Percentiles rank a stretch among this genome's conserved stretches.
These are phyloP conservation scores for Amphipyra berbera DNA, from an alignment of 2,888 invertebrate genomes.

Conservation along the genomic window DNA sequence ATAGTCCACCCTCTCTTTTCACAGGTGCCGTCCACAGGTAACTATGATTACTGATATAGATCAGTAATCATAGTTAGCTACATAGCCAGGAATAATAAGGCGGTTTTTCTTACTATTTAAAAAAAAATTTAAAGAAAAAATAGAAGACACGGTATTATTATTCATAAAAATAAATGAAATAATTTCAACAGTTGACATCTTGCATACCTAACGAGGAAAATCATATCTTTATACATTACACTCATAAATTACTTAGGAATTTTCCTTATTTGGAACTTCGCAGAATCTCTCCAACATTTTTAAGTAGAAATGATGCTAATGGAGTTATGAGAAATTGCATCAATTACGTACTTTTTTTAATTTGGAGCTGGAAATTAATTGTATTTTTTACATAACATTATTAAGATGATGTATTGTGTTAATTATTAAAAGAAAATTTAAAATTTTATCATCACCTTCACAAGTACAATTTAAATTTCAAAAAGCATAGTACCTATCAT, in stretches of 20 bases:
- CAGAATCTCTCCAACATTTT: slow-evolving; percentile 11
- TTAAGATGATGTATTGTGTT: slow-evolving; percentile 2
- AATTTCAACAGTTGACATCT: slow-evolving; percentile 4
- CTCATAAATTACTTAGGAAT: slow-evolving; percentile 24
- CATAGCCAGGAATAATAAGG: too few species aligned
- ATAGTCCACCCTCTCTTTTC: too few species aligned
- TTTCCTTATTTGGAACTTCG: slow-evolving; percentile 39
- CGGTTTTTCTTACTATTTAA: too few species aligned
- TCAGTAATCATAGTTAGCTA: too few species aligned
- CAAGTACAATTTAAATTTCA: background rate
- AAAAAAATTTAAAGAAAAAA: too few species aligned
- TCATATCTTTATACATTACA: slow-evolving; percentile 18
- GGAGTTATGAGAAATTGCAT: slow-evolving; percentile 39
- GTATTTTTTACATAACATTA: slow-evolving; percentile 5
- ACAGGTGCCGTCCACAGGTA: too few species aligned
- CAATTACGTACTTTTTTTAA: slow-evolving; percentile 40
- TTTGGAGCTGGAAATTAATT: slow-evolving; percentile 24
- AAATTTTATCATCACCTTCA: background rate
- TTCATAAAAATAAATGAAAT: slow-evolving; percentile 1
- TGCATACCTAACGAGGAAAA: background rate
- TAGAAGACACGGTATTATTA: background rate
- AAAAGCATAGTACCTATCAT: background rate
- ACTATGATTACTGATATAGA: too few species aligned
- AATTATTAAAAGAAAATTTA: background rate
- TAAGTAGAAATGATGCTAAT: slow-evolving; percentile 33